Evolutionary conservation across 2,113 vertebrate species (phyloP), one percentile per base, ranked within the genome.

Genomic region (Hydrochoerus hydrochaeris): DNA sequence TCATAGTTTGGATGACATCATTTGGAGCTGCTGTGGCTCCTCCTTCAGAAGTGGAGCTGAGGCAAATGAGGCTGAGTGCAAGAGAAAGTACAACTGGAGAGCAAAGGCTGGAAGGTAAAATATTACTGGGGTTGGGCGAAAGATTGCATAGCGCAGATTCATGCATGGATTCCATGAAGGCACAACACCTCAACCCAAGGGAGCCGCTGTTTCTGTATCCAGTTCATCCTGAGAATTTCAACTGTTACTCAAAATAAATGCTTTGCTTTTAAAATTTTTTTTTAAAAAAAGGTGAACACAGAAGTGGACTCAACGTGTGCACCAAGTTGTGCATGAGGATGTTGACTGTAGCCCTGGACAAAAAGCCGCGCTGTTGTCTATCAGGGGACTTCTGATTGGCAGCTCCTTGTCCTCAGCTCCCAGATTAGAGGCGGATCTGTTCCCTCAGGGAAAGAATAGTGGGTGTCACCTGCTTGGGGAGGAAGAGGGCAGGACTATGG

Each of bases 151-250:
- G 10, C 9, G 2, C n/a, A 71, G n/a, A 20, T 24, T 71, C 98
- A 99, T 99, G 98, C 99, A 99, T 99, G 99, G 99, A 98, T 99
- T 99, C 99, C 99, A 99, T 98, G 99, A 99, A 98, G 99, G 99
- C 94, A 99, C 99, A 85, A 99, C 99, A 58, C 99, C 99, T 7
- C 99, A 99, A 98, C 99, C 99, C 97, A 99, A 99, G 97, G 99
- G 99, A 89, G 99, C 99, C 89, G 99, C 99, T 96, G 99, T 99
- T 97, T 99, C 99, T 63, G 99, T 99, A 82, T 99, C 99, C 98
- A 99, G 99, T 98, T 99, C 99, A 95, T 99, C 99, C 20, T 99
- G 99, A 99, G 98, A 96, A 97, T 95, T 91, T 98, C 97, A 98
- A 92, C 86, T 95, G 94, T 98, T 99, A 98, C 97, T 98, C 98